Conservation (phyloP, 2,113 vertebrate genomes). For the Triplophysa tibetana region DNA sequence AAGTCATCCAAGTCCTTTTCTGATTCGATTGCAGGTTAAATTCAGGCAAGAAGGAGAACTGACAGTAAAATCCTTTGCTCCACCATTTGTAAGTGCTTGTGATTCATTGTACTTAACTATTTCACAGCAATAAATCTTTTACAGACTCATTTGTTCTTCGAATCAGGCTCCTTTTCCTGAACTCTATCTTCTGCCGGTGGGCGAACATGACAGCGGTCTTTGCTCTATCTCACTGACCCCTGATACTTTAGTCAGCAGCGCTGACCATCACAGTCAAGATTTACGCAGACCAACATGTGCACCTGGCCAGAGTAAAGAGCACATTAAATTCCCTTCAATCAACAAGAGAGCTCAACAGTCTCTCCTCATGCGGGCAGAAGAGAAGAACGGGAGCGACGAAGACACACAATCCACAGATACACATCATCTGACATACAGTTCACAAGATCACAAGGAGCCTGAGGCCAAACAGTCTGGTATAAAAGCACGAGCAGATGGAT, state of each 20-base stretch:
- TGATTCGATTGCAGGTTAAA: conserved; percentile 76
- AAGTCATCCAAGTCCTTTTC: neutral
- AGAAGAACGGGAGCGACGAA: conserved; percentile 54
- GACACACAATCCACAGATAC: conserved; percentile 50
- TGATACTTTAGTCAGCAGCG: conserved; percentile 66
- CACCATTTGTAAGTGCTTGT: conserved; percentile 83
- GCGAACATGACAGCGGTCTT: conserved; percentile 72
- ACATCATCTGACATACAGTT: conserved; percentile 7
- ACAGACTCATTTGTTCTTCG: conserved; percentile 14
- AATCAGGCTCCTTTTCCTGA: conserved; percentile 85
- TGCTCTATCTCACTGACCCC: conserved; percentile 69
- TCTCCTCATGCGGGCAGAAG: conserved; percentile 57
- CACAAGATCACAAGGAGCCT: conserved; percentile 51
- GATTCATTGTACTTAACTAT: neutral
- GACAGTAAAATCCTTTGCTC: conserved; percentile 86
- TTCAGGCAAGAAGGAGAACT: conserved; percentile 86
- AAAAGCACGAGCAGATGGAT: neutral
- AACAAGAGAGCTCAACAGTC: conserved; percentile 65
- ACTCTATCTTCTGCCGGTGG: conserved; percentile 83
- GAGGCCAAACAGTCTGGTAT: conserved; percentile 59
- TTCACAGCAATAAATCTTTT: neutral
- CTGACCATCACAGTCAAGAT: conserved; percentile 41
- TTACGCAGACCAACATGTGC: conserved; percentile 60
- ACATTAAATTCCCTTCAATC: conserved; percentile 68
- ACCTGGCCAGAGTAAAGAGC: conserved; percentile 64